Conservation (phyloP, 23 tunicate species). For the Ciona savignyi region DNA sequence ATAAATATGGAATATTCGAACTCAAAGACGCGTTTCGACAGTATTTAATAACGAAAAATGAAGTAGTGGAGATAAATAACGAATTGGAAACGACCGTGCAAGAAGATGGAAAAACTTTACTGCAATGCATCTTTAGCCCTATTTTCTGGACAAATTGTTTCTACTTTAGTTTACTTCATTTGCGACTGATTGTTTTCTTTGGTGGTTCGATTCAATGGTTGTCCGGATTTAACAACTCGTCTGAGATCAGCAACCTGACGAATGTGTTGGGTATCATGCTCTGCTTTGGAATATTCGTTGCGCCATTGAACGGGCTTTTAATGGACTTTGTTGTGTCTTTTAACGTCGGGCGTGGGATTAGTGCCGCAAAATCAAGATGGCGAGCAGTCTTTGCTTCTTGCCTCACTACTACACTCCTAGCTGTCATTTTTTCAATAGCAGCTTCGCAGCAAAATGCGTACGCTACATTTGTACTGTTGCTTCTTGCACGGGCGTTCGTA, state of each 20-base stretch:
- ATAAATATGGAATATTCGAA: background rate
- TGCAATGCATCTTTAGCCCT: background rate
- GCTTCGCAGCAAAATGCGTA: background rate
- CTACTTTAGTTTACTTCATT: background rate
- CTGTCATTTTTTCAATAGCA: background rate
- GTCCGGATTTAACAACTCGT: background rate
- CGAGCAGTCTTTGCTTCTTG: background rate
- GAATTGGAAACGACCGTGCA: no score
- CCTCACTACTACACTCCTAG: background rate
- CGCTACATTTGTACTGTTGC: background rate
- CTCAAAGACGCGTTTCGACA: background rate
- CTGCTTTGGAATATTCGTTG: background rate
- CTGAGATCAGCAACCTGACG: background rate
- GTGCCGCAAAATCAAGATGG: background rate
- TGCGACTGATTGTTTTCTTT: background rate
- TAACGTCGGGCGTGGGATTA: background rate
- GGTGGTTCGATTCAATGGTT: background rate
- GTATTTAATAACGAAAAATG: background rate
- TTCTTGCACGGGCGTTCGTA: background rate
- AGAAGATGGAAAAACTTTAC: background rate
- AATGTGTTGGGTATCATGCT: background rate
- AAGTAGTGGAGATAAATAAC: background rate
- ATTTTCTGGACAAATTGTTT: background rate
- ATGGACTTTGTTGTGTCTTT: background rate
- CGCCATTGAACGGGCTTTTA: background rate